Evolutionary conservation across 2,113 vertebrate species (phyloP), one percentile per base, ranked within the genome.

Genomic region (Theropithecus gelada): DNA sequence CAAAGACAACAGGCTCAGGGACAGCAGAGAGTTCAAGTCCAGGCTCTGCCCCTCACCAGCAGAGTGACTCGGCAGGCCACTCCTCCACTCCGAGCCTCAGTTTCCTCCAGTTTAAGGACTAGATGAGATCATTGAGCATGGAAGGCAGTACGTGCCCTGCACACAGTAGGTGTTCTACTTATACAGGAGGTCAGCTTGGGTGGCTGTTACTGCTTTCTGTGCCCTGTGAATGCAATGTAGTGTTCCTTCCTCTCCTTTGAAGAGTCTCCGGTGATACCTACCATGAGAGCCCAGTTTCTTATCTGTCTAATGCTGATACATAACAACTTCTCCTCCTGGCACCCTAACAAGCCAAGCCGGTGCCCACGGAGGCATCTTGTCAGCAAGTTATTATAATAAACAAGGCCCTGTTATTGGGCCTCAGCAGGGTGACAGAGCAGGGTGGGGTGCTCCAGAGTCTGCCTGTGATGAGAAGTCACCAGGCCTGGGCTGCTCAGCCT

Each of bases 121-220:
- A 3, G 17, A 2, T 3, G 18, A 68, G 27, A n/a, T 16, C 8
- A 50, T 0, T 0, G 52, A 12, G 6, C 13, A 0, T 16, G 45
- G 3, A 8, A 22, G 75, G 18, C 7, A 20, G 55, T 64, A 25
- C 1, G 0, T 8, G 17, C 89, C 96, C 13, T 27, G 23, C 4
- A 13, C n/a, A 1, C n/a, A 72, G n/a, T 11, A 55, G 30, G 20
- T 32, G 17, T 43, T 35, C 57, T 64, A 0, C 1, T 50, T 50
- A 50, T 13, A 50, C 48, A 14, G 5, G 50, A 80, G 20, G 8
- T 43, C 2, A 20, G 52, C 9, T 7, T 3, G 0, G 22, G 12
- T 10, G 12, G 8, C 57, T 0, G 8, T 5, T 38, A 1, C n/a
- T 91, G 59, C 64, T 22, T 0, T 59, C 92, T 25, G 1, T 0